Percentiles rank a stretch among this genome's conserved stretches.
Evolutionary conservation across 37 sponge, comb jelly and placozoan species (phyloP).

Genomic region (Spongilla lacustris): DNA sequence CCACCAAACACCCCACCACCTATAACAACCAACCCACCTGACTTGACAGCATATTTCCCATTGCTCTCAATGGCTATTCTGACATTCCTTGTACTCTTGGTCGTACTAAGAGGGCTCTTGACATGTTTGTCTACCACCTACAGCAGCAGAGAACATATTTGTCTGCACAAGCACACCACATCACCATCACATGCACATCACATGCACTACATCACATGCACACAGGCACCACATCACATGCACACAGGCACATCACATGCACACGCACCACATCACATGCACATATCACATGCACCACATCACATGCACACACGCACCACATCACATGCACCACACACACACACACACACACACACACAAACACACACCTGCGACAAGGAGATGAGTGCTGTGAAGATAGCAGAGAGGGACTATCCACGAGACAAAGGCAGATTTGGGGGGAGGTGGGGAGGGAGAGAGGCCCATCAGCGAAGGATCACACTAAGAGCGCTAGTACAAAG

Average conservation of each 20-base stretch:
- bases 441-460: not conserved
- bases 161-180: too few species aligned
- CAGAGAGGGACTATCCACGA: conserved; percentile 4
- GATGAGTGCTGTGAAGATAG: not conserved
- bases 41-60: conserved; percentile 61
- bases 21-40: conserved; percentile 16
- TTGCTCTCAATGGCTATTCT: conserved; percentile 48
- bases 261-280: too few species aligned
- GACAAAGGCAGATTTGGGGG: not conserved
- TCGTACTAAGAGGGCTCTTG: conserved; percentile 44
- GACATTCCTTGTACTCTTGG: conserved; percentile 40
- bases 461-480: not conserved
- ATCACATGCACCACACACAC: too few species aligned
- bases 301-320: too few species aligned
- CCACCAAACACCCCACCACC: not conserved
- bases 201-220: too few species aligned
- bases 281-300: too few species aligned
- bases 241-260: too few species aligned
- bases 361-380: not conserved
- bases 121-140: conserved; percentile 60
- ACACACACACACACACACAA: too few species aligned
- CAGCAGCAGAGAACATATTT: not conserved
- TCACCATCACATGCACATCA: too few species aligned
- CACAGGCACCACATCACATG: too few species aligned
- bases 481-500: not conserved